Conservation (phyloP, 2,888 invertebrate genomes). For the Lucinisca nassula region DNA sequence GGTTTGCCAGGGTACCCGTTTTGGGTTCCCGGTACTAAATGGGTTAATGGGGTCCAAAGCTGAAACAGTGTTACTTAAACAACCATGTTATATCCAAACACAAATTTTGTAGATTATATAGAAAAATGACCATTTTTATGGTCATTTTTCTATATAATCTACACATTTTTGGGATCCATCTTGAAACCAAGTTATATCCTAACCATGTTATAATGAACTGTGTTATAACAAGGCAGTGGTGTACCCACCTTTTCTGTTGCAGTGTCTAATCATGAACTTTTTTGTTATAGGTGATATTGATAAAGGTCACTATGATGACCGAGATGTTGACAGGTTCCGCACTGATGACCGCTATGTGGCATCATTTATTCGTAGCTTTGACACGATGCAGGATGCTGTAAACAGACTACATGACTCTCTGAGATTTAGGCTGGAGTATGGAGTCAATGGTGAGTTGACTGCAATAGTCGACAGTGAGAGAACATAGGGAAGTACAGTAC, state of each 20-base stretch:
- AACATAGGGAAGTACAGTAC: too few species aligned
- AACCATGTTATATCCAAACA: neutral
- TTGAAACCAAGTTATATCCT: too few species aligned
- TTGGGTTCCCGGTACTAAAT: too few species aligned
- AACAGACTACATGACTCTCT: constrained; percentile 94
- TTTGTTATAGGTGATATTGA: constrained; percentile 78
- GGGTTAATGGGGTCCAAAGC: too few species aligned
- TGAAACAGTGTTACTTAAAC: too few species aligned
- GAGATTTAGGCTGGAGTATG: constrained; percentile 94
- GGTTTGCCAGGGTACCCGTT: too few species aligned
- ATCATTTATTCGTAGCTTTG: constrained; percentile 92
- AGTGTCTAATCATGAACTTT: neutral
- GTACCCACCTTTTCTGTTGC: neutral
- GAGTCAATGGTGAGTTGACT: constrained; percentile 88
- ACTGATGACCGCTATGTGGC: constrained; percentile 83
- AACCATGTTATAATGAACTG: too few species aligned
- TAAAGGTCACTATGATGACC: constrained; percentile 84
- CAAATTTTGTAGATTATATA: neutral
- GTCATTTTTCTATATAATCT: neutral
- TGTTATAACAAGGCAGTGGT: neutral
- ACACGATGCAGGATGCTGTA: constrained; percentile 91
- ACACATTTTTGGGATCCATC: neutral
- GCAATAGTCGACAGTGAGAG: too few species aligned
- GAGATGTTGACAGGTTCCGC: constrained; percentile 84
- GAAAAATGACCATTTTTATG: neutral